Evolutionary conservation across 2,888 invertebrate genomes (phyloP), one percentile per base, ranked within the genome.

Genomic region (Ochropleura plecta): DNA sequence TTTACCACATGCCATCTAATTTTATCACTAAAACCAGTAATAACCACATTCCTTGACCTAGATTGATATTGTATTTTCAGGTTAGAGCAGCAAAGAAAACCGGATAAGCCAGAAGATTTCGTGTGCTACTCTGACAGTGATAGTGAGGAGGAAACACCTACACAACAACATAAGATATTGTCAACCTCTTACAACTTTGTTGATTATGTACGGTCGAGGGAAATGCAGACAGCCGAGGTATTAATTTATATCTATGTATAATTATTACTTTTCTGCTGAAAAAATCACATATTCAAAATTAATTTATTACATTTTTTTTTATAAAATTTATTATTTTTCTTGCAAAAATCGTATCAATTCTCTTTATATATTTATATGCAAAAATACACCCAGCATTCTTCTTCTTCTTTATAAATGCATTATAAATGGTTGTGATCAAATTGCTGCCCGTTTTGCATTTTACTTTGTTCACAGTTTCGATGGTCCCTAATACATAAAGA

Each of bases 31-130:
- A 59, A 3, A 8, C 0, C 5, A 48, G 1, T 2, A 30, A 40
- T 14, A n/a, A 48, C n/a, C 1, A 3, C 30, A 65, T 60, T 46
- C 6, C 57, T 30, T 82, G 75, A 75, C 83, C 79, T 79, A 69
- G 49, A 71, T 75, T 49, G 20, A 44, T 30, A 14, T 73, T 57
- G 3, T 68, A 20, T 71, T 76, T 83, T 83, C 91, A 97, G 97
- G 84, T 93, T 97, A 89, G 98, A 98, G 91, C 97, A 98, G 87
- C 97, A 97, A 84, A 95, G 98, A 60, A 98, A 98, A 90, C 98
- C 98, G 0, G 98, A 98, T 85, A 98, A 98, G 90, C 98, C 98
- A 0, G 98, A 99, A 91, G 99, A 99, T 94, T 99, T 99, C 95
- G 98, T 99, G 14, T 98, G 98, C 82, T 99, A 99, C 90, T 98